Percentiles rank a stretch among this genome's conserved stretches.
Conservation (phyloP, 2,113 vertebrate species). For the Pimephales promelas region DNA sequence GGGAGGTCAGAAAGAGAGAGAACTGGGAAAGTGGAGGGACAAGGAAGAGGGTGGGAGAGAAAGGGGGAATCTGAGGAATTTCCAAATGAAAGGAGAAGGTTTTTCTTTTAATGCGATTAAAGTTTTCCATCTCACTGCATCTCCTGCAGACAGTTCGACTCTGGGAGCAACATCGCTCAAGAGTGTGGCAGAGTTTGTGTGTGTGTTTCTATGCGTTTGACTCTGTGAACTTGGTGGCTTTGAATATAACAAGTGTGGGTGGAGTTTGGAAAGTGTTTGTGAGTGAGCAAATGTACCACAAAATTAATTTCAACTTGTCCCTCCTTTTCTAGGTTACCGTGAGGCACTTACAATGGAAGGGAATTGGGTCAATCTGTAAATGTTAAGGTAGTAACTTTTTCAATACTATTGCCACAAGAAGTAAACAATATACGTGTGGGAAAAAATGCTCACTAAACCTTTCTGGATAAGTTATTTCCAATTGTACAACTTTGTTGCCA, state of each 20-base stretch:
- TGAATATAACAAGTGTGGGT: conserved; percentile 33
- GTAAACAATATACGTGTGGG: not conserved
- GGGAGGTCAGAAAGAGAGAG: conserved; percentile 11
- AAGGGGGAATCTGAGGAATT: conserved; percentile 73
- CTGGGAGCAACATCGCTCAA: conserved; percentile 67
- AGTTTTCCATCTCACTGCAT: conserved; percentile 82
- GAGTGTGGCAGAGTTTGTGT: conserved; percentile 24
- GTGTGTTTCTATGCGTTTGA: conserved; percentile 19
- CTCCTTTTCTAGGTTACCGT: not conserved
- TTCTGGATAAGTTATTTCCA: not conserved
- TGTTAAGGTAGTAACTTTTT: not conserved
- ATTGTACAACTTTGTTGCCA: not conserved
- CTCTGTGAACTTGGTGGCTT: conserved; percentile 29
- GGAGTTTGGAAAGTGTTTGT: conserved; percentile 44
- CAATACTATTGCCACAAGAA: not conserved
- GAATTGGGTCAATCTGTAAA: not conserved
- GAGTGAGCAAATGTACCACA: conserved; percentile 11
- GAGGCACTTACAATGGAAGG: not conserved
- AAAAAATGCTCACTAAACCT: not conserved
- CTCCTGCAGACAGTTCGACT: conserved; percentile 72
- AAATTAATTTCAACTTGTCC: not conserved
- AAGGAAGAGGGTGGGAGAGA: conserved; percentile 59
- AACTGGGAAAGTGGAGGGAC: conserved; percentile 40
- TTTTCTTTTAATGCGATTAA: conserved; percentile 83
- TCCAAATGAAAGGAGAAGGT: conserved; percentile 81